phyloP scores from a whole-genome alignment of 2,113 vertebrate species.

The Aleadryas rufinucha region DNA sequence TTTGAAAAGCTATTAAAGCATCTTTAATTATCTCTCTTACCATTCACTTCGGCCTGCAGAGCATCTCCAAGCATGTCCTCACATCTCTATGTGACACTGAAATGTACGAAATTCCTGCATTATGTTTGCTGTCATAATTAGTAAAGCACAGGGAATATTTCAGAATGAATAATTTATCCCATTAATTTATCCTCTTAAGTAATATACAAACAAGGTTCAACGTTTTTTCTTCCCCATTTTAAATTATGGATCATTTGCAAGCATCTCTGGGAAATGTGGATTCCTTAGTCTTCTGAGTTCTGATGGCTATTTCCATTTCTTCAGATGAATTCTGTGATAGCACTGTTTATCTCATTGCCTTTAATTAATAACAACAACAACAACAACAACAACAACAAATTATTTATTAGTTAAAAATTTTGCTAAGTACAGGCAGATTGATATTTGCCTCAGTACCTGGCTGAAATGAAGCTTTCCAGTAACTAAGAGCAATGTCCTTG shows the following conservation, averaged over 20 bases:
- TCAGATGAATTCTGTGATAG: not conserved
- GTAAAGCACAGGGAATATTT: not conserved
- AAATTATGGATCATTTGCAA: not conserved
- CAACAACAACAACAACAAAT: no score
- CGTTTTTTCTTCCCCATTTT: not conserved
- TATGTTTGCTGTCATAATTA: slow-evolving; percentile 4
- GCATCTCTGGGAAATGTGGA: not conserved
- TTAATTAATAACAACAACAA: not conserved
- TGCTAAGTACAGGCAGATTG: not conserved
- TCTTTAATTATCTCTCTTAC: slow-evolving; percentile 26
- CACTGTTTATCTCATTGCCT: not conserved
- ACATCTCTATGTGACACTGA: not conserved
- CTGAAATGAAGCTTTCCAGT: not conserved
- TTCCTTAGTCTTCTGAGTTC: not conserved
- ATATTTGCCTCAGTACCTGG: not conserved
- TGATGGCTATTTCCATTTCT: not conserved
- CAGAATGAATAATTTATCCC: not conserved
- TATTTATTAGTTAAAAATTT: not conserved
- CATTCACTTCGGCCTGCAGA: not conserved
- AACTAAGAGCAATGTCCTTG: not conserved
- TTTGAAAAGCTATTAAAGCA: slow-evolving; percentile 33
- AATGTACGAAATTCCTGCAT: not conserved
- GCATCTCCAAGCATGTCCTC: not conserved
- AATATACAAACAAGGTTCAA: not conserved
- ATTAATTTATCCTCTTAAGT: not conserved